Evolutionary conservation across 2,797 vertebrate genomes (phyloP).

Genomic region (Sebastes diaconus): DNA sequence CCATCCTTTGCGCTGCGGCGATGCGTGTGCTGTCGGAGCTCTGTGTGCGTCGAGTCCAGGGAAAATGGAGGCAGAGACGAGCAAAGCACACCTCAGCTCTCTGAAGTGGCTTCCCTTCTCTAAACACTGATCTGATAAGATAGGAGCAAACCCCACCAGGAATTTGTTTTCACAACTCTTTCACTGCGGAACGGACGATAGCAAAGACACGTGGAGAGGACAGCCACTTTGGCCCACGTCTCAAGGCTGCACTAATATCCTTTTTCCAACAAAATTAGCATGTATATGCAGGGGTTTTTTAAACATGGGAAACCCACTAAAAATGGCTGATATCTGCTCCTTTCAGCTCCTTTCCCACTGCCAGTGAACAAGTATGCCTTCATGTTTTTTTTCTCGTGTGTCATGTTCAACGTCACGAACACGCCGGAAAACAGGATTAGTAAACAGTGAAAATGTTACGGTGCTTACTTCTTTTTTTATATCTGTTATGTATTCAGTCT

Average conservation of each 20-base stretch:
- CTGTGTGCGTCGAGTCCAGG: background rate
- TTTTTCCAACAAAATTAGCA: rapidly evolving
- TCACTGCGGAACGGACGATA: conserved; percentile 40
- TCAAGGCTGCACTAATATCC: conserved; percentile 6
- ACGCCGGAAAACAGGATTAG: too few species aligned
- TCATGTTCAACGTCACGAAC: too few species aligned
- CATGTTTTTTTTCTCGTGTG: too few species aligned
- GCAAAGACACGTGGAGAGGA: conserved; percentile 16
- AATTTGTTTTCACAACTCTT: conserved; percentile 64
- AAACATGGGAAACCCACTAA: background rate
- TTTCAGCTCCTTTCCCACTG: too few species aligned
- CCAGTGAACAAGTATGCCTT: too few species aligned
- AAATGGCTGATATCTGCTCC: too few species aligned
- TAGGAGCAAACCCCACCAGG: conserved; percentile 62
- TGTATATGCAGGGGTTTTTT: background rate
- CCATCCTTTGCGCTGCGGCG: conserved; percentile 29
- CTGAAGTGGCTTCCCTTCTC: conserved; percentile 69
- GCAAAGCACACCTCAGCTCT: conserved; percentile 54
- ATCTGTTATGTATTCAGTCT: too few species aligned
- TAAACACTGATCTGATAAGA: conserved; percentile 77
- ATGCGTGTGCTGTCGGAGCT: conserved; percentile 22
- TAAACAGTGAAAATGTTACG: too few species aligned
- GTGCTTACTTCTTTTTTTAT: too few species aligned
- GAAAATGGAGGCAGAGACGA: conserved; percentile 35
- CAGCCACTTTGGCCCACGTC: conserved; percentile 41